phyloP scores from a whole-genome alignment of 2,113 vertebrate genomes.

The Aramus guarauna region DNA sequence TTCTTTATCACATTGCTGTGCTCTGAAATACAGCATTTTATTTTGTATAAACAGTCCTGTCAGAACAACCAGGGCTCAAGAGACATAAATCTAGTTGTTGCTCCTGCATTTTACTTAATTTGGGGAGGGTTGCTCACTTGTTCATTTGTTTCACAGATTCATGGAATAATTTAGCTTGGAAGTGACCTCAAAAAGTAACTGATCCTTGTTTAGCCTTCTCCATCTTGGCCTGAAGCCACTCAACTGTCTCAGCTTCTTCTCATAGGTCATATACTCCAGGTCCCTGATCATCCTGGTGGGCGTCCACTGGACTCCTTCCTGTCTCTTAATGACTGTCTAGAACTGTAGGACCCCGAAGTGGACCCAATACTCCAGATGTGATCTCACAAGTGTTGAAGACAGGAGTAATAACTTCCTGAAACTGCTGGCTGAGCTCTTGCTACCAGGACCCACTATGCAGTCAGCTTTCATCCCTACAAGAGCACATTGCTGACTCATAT shows the following conservation, averaged over 20 bases:
- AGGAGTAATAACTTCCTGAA: background rate
- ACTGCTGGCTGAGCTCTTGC: background rate
- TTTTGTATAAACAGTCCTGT: background rate
- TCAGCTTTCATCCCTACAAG: background rate
- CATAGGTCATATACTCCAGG: background rate
- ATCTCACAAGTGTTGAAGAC: background rate
- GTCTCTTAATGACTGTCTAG: background rate
- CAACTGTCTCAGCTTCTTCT: background rate
- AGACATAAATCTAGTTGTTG: background rate
- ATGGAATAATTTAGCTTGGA: background rate
- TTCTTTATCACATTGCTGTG: background rate
- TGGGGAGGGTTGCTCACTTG: background rate
- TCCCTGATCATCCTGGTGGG: background rate
- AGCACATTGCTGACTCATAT: background rate
- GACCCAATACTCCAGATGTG: background rate
- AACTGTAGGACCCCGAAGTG: background rate
- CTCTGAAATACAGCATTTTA: background rate
- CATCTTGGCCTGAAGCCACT: background rate
- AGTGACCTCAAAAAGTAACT: background rate
- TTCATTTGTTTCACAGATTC: background rate
- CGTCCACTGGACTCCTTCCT: background rate
- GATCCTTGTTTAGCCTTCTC: background rate
- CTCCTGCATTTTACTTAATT: background rate
- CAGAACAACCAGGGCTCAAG: background rate
- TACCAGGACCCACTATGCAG: background rate